A percentile compares a stretch with the other conserved stretches of the same genome.
Conservation (phyloP, 2,113 vertebrate genomes). For the Vulpes lagopus region DNA sequence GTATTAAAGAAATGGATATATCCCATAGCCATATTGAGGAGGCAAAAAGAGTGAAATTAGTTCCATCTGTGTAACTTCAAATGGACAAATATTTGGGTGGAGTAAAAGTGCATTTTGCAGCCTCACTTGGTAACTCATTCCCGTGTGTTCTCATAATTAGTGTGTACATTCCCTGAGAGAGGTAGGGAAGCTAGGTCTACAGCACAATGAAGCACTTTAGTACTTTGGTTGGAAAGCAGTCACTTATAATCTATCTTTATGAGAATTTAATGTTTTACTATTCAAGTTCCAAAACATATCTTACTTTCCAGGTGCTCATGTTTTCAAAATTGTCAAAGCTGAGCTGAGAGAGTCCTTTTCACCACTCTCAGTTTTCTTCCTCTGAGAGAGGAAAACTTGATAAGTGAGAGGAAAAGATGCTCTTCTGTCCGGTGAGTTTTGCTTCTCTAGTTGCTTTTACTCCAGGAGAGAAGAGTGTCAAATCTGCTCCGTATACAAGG, state of each 20-base stretch:
- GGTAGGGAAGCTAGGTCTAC: accelerated
- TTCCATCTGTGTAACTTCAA: background rate
- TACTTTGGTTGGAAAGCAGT: background rate
- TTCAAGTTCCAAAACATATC: background rate
- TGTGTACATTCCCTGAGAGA: accelerated
- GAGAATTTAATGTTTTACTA: background rate
- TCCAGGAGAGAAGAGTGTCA: background rate
- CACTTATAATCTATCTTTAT: background rate
- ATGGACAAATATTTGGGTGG: background rate
- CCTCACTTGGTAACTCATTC: background rate
- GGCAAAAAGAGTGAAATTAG: background rate
- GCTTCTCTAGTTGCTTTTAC: background rate
- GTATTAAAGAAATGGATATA: background rate
- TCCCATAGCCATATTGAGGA: background rate
- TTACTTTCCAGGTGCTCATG: background rate
- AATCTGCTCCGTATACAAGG: background rate
- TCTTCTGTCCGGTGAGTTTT: background rate
- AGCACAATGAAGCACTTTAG: background rate
- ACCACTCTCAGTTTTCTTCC: background rate
- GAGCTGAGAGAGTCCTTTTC: background rate
- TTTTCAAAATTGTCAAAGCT: constrained; percentile 7
- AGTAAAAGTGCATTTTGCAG: background rate
- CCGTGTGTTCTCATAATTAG: too few species aligned
- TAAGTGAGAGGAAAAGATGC: background rate
- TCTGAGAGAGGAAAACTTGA: background rate